Evolutionary conservation across 2,888 invertebrate species (phyloP).

Genomic region (Galeruca laticollis): DNA sequence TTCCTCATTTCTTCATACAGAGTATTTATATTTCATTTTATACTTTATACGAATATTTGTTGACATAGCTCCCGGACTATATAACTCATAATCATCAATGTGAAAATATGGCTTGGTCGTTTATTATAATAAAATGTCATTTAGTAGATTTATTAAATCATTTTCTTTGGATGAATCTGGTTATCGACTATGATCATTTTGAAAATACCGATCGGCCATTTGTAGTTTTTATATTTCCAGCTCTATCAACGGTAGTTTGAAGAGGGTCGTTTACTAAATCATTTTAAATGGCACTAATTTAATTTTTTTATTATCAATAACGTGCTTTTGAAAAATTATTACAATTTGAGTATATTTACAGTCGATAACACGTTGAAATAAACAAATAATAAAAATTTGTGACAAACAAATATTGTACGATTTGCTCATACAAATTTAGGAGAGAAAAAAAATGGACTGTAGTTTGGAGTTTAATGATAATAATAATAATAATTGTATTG

Average conservation of each 20-base stretch:
- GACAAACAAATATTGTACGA: too few species aligned
- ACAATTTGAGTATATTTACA: neutral
- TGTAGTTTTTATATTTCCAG: constrained; percentile 55
- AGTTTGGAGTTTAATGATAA: too few species aligned
- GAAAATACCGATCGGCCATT: constrained; percentile 57
- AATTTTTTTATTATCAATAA: constrained; percentile 24
- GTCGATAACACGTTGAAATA: too few species aligned
- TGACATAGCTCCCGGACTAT: constrained; percentile 28
- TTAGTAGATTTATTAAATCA: constrained; percentile 67
- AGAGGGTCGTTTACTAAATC: constrained; percentile 43
- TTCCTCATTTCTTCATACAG: too few species aligned
- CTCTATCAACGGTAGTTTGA: constrained; percentile 44
- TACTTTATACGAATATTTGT: neutral
- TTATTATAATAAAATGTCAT: constrained; percentile 67
- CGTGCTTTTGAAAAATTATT: neutral
- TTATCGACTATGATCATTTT: constrained; percentile 65
- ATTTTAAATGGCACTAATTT: constrained; percentile 42
- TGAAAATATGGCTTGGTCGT: constrained; percentile 56
- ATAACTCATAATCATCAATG: constrained; percentile 39
- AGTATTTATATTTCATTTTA: too few species aligned
- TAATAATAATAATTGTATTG: too few species aligned
- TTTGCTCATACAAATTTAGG: too few species aligned
- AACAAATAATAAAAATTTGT: too few species aligned
- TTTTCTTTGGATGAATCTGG: constrained; percentile 62
- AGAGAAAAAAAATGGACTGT: too few species aligned